Evolutionary conservation across 1,140 invertebrate genomes (phyloP), one percentile per base, ranked within the genome.

Genomic region (Yoshiicerus persimilis): DNA sequence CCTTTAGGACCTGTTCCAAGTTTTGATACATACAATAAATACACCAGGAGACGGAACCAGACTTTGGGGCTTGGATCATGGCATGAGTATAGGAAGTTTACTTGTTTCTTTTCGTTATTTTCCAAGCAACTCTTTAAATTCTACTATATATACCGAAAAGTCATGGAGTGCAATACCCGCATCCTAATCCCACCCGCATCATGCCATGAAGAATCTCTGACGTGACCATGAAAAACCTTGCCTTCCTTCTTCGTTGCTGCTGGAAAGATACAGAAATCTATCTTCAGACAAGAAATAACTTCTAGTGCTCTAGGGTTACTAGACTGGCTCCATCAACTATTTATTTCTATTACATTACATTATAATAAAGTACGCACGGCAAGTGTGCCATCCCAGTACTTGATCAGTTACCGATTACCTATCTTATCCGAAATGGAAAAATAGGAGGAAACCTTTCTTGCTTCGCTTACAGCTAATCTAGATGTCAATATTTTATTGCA

Each of bases 21-120:
- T 80, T 80, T 80, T 80, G 75, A 80, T 80, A 36, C 16, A 34
- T 80, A 80, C 75, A 70, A 70, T 80, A 36, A 80, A 80, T 80
- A 80, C 11, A 38, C 13, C 16, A 47, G 20, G 47, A n/a, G n/a
- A 56, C 16, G 13, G 16, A 47, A 47, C 16, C 11, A 47, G 41
- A 56, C 47, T n/a, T n/a, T 16, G 20, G 47, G n/a, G n/a, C 13
- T 56, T 56, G 41, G 41, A 47, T 47, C 11, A 56, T 8, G 32
- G 38, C 32, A 36, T 75, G 27, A 27, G 4, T 36, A 34, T 36
- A 20, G 75, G 13, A 36, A 4, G 34, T n/a, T 38, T 32, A 34
- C 13, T 80, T 80, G 32, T n/a, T 32, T 36, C n/a, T n/a, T n/a
- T n/a, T n/a, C n/a, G n/a, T n/a, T n/a, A n/a, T n/a, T n/a, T n/a